Evolutionary conservation across 2,888 invertebrate species (phyloP), one percentile per base, ranked within the genome.

Genomic region (Cabera pusaria): DNA sequence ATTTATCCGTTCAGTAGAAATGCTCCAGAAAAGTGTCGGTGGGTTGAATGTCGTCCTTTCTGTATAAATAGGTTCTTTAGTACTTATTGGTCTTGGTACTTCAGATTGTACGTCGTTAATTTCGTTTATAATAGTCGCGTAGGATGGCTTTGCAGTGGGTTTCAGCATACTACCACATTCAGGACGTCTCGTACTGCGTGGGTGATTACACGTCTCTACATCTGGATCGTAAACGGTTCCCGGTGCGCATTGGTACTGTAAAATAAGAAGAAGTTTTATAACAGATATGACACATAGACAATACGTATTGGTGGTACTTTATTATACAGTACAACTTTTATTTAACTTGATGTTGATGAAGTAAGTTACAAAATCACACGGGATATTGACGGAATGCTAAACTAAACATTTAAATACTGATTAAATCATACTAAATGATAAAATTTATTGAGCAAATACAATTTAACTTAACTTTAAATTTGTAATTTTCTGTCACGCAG

Each of bases 141-240:
- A 29, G 16, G 21, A 14, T n/a, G 36, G 31, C 37, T 51, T 49
- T 6, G 62, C 50, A 7, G 24, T 37, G 18, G 55, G 28, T 16
- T 43, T 27, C 0, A 37, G 35, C 23, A 49, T 61, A 4, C 89
- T 86, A 6, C 87, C 90, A 73, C 96, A 96, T 76, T 94, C 93
- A 18, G 87, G 72, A 46, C 95, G 90, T 37, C 90, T 93, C 24
- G 94, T 93, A 49, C 90, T 91, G 55, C 86, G 83, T 1, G 95
- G 92, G 69, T 93, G 92, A 58, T 94, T 93, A 64, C 96, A 96
- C 39, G 93, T 87, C 60, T 90, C 90, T 17, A 90, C 88, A 11
- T 90, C 86, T 19, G 92, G 91, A 62, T 95, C 94, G 65, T 93
- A 96, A 11, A 95, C 92, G 1, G 95, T 94, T 6, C 94, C 94